phyloP scores from a whole-genome alignment of 2,797 vertebrate species.

The Pseudomugil gertrudae region DNA sequence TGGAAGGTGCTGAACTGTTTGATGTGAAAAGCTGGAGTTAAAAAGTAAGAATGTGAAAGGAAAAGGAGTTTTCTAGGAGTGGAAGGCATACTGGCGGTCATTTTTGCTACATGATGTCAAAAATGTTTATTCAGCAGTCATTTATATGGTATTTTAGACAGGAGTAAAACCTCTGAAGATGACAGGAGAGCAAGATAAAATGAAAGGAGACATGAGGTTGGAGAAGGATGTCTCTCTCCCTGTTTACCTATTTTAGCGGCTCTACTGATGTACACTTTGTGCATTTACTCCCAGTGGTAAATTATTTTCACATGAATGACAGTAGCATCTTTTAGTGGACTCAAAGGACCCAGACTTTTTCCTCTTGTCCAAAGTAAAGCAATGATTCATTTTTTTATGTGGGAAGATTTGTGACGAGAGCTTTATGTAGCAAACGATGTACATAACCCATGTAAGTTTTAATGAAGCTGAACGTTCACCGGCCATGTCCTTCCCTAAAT shows the following conservation, averaged over 20 bases:
- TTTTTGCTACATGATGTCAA: constrained; percentile 40
- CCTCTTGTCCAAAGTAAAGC: constrained; percentile 14
- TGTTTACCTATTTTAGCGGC: background rate
- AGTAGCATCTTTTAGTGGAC: constrained; percentile 7
- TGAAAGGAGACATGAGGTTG: background rate
- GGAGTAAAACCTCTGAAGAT: constrained; percentile 16
- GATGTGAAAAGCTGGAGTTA: constrained; percentile 46
- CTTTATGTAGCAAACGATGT: constrained; percentile 11
- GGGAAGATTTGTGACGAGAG: constrained; percentile 13
- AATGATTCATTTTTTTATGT: constrained; percentile 13
- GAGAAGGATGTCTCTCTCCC: constrained; percentile 4
- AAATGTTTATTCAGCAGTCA: constrained; percentile 45
- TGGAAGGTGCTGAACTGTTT: constrained; percentile 49
- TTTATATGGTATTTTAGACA: constrained; percentile 25
- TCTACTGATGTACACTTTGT: background rate
- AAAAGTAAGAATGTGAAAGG: constrained; percentile 16
- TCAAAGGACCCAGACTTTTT: constrained; percentile 11
- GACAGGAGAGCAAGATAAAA: constrained; percentile 1
- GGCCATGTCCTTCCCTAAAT: constrained; percentile 4
- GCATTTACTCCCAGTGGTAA: background rate
- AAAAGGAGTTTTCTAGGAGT: constrained; percentile 41
- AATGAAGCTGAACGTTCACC: constrained; percentile 37
- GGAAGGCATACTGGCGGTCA: constrained; percentile 36
- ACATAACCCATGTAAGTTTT: constrained; percentile 12
- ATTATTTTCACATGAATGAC: constrained; percentile 33